Evolutionary conservation across 2,113 vertebrate genomes (phyloP), one percentile per base, ranked within the genome.

Genomic region (Cynocephalus volans): DNA sequence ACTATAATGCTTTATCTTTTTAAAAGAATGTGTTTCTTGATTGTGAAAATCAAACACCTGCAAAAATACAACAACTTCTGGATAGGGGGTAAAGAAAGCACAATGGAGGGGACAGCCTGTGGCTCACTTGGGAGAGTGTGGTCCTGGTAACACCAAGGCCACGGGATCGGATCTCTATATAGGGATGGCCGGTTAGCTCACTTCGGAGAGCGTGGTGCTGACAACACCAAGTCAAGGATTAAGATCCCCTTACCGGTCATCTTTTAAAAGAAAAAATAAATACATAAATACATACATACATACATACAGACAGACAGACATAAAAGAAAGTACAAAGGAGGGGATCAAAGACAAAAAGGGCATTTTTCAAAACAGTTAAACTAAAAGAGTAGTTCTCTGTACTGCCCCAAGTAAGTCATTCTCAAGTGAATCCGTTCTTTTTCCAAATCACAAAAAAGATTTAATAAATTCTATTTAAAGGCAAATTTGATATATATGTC

Each of bases 391-490:
- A 94, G 62, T 52, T n/a, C 65, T 85, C 77, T 91, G 54, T 83
- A 50, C 26, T 88, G 15, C 50, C 13, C 52, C 54, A 41, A 87
- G 41, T 81, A n/a, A 88, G 45, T 48, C 48, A n/a, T 58, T 92
- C n/a, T 75, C 15, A 28, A 87, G 17, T 33, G 36, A 3, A 54
- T 18, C 50, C n/a, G 70, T 81, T 75, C 31, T 56, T 86, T 93
- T 77, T 24, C 79, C 69, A 82, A 82, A 81, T 81, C 33, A 91
- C 54, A 81, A 48, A 60, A 89, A 64, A 65, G 5, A 73, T n/a
- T 70, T 58, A 93, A 65, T 79, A 75, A 88, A 84, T 81, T 82
- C 50, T 86, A 76, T 77, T 83, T 93, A 65, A 79, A 87, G 41
- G 70, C 15, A 87, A 93, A 95, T 82, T 90, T 88, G 18, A 88